phyloP scores from a whole-genome alignment of 2,888 invertebrate species.

The Dysmachus trigonus region DNA sequence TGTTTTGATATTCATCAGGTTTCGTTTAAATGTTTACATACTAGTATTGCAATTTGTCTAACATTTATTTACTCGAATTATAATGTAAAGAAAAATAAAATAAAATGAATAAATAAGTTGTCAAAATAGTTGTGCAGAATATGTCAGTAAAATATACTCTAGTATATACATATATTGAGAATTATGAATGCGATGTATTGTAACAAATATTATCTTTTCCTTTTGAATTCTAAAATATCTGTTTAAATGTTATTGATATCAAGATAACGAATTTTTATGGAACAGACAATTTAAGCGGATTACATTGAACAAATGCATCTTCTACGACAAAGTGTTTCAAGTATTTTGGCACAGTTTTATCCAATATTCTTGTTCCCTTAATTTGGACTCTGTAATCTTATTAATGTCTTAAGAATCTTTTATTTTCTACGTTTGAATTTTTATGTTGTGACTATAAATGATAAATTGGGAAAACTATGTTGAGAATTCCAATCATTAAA shows the following conservation, averaged over 20 bases:
- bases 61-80: slow-evolving; percentile 26
- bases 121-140: background rate
- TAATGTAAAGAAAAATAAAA: background rate
- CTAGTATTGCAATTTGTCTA: slow-evolving; percentile 37
- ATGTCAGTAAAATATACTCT: background rate
- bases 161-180: background rate
- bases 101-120: background rate
- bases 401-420: background rate
- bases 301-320: background rate
- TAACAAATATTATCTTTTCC: background rate
- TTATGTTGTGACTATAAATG: background rate
- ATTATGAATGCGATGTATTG: background rate
- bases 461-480: too few relatives aligned
- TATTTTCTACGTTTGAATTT: background rate
- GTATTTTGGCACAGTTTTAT: background rate
- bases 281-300: background rate
- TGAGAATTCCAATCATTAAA: background rate
- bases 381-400: background rate
- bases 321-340: background rate
- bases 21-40: slow-evolving; percentile 18
- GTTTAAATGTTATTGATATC: too few relatives aligned
- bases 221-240: background rate
- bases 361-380: background rate
- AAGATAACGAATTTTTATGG: too few relatives aligned
- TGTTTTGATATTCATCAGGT: slow-evolving; percentile 27